phyloP scores from a whole-genome alignment of 2,888 invertebrate genomes.

The Sympetrum striolatum region DNA sequence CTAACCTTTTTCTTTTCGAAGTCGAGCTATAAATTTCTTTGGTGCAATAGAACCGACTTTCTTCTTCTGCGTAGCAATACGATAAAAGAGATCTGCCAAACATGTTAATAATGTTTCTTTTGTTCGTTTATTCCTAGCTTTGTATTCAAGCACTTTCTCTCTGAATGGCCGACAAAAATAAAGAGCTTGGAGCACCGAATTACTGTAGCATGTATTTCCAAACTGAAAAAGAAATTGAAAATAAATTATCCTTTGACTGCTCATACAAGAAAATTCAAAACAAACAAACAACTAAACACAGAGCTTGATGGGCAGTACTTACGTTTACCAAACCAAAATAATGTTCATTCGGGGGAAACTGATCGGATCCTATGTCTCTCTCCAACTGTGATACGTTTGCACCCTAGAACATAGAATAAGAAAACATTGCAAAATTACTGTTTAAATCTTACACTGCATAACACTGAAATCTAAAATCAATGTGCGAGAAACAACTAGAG shows the following conservation, averaged over 20 bases:
- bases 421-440: not conserved
- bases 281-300: not conserved
- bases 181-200: slow-evolving; percentile 98
- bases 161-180: slow-evolving; percentile 99
- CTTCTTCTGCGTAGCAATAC: slow-evolving; percentile 99
- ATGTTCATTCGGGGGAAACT: slow-evolving; percentile 98
- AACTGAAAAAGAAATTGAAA: slow-evolving; percentile 71
- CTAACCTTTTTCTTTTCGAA: slow-evolving; percentile 96
- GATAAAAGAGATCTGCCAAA: slow-evolving; percentile 97
- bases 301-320: slow-evolving; percentile 60
- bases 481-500: not conserved
- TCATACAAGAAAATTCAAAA: not conserved
- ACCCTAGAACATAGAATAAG: slow-evolving; percentile 71
- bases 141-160: slow-evolving; percentile 98
- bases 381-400: slow-evolving; percentile 99
- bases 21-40: slow-evolving; percentile 97
- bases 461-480: not conserved
- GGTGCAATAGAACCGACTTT: slow-evolving; percentile 99
- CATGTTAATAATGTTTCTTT: slow-evolving; percentile 98
- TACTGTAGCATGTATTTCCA: slow-evolving; percentile 99
- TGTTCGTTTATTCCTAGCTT: slow-evolving; percentile 91
- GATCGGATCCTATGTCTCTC: slow-evolving; percentile 98
- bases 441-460: not conserved
- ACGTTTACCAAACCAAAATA: slow-evolving; percentile 99
- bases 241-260: slow-evolving; percentile 5